Conservation (phyloP, 2,888 invertebrate species). For the Eulithis prunata region DNA sequence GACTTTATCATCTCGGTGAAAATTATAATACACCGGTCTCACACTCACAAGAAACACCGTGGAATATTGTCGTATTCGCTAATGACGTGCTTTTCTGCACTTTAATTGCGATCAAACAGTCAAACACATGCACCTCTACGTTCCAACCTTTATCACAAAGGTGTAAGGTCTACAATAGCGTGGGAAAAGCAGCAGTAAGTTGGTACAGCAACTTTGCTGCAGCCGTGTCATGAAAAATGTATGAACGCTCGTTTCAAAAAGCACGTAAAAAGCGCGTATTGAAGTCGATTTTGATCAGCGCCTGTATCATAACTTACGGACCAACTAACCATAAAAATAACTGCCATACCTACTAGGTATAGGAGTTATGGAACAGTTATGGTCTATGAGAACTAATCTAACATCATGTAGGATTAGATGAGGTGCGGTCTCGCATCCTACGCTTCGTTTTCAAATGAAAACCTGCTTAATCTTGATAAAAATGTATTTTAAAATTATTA, state of each 20-base stretch:
- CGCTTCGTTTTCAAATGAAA: too few relatives aligned
- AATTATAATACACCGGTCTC: constrained; percentile 35
- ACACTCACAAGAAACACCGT: constrained; percentile 73
- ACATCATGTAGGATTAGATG: too few relatives aligned
- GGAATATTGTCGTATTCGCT: constrained; percentile 81
- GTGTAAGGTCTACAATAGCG: constrained; percentile 42
- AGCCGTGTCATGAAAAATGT: constrained; percentile 77
- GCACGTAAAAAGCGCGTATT: constrained; percentile 68
- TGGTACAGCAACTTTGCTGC: constrained; percentile 58
- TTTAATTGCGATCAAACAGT: constrained; percentile 80
- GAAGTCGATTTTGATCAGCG: constrained; percentile 75
- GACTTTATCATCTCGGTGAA: constrained; percentile 22
- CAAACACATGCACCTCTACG: constrained; percentile 53
- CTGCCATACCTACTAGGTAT: constrained; percentile 17
- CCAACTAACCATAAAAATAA: constrained; percentile 43
- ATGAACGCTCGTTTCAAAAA: constrained; percentile 72
- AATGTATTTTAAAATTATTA: too few relatives aligned
- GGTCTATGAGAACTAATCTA: constrained; percentile 2
- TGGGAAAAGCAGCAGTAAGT: constrained; percentile 26
- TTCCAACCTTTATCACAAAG: constrained; percentile 29
- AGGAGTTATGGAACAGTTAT: constrained; percentile 15
- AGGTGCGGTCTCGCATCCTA: too few relatives aligned
- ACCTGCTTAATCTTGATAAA: too few relatives aligned
- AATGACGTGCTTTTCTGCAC: constrained; percentile 80
- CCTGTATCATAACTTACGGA: constrained; percentile 65